Base-by-base conservation (phyloP, 2,113 vertebrate species). In the Corydoras sp. region DNA sequence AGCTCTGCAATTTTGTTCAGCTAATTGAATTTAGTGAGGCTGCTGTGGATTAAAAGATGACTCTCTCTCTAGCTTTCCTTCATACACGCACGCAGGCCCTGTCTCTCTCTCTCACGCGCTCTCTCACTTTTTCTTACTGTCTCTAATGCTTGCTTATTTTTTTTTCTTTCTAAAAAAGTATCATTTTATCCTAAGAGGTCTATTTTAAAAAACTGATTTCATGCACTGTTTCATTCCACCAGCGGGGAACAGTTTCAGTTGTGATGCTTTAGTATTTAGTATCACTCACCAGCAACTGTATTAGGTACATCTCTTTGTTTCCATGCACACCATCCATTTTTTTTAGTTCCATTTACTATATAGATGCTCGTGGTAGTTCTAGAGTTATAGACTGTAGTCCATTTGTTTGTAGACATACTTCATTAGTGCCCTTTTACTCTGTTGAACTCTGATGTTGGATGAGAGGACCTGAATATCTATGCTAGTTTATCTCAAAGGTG, bases 41-140 rank as follows among this genome's bases (percentile, higher is more conserved):
- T 71, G 72, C 62, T 70, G 73, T 62, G 62, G 62, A 74, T 74
- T 77, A 74, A 77, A 77, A 74, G 71, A 76, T 71, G 71, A 31
- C 58, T 62, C 60, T 35, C 61, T 32, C n/a, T 67, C 48, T 58
- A 48, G n/a, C 9, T 68, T 65, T 71, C 30, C 43, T 43, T 43
- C 35, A 43, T 43, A 43, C 35, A 43, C 35, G 35, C 35, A 43
- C 35, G 7, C 35, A 43, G 35, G 35, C 35, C 35, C 58, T 54
- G 63, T 54, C 5, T 50, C 48, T 35, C n/a, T 56, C 62, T n/a
- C 14, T 65, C 50, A 59, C 31, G 51, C 32, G 48, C 43, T 62
- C 7, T 71, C 24, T 58, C 58, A 61, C 31, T 14, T 49, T 62
- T 31, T 35, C 65, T 69, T 55, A 59, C 18, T 55, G 13, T 65